Base-by-base conservation (phyloP, 2,113 vertebrate genomes). In the Vulpes lagopus region DNA sequence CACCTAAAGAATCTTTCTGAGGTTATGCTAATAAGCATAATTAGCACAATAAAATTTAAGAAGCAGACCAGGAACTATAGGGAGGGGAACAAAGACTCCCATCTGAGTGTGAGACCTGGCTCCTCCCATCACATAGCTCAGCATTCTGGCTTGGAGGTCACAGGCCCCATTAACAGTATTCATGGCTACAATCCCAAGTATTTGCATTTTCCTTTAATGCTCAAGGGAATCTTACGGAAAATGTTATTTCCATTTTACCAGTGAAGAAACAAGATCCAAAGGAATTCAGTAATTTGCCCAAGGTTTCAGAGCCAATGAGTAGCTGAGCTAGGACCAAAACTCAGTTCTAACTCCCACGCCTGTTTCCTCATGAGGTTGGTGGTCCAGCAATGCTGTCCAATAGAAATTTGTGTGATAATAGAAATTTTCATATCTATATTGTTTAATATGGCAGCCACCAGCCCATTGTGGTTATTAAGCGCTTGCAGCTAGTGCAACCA, bases 221-320 rank as follows among this genome's bases (percentile, higher is more conserved):
- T 74, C 49, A 91, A 90, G 23, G 57, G 51, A 76, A 88, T 64
- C 12, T 14, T 57, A 38, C 87, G 57, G 15, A 11, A 87, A 73
- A 60, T 91, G 23, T 62, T 69, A 60, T 89, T 57, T 53, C n/a
- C 27, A 49, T 67, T 87, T 89, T 88, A 64, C 32, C 60, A 79
- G 20, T 85, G 5, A 89, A 95, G 35, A 74, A 64, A 89, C 8
- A 57, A 88, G 69, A 84, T 65, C 5, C 38, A 55, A 11, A 64
- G 16, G 49, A 90, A 96, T 78, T 71, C 67, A 81, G 86, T n/a
- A 49, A 80, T 59, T 89, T 55, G 25, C 35, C 89, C 55, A 85
- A 78, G 32, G 11, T 51, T 53, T 57, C 17, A 79, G 38, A 92
- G 73, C 2, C 38, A 38, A 22, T 32, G 32, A 32, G 0, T 65